phyloP scores from a whole-genome alignment of 2,113 vertebrate species.

The Balaeniceps rex region DNA sequence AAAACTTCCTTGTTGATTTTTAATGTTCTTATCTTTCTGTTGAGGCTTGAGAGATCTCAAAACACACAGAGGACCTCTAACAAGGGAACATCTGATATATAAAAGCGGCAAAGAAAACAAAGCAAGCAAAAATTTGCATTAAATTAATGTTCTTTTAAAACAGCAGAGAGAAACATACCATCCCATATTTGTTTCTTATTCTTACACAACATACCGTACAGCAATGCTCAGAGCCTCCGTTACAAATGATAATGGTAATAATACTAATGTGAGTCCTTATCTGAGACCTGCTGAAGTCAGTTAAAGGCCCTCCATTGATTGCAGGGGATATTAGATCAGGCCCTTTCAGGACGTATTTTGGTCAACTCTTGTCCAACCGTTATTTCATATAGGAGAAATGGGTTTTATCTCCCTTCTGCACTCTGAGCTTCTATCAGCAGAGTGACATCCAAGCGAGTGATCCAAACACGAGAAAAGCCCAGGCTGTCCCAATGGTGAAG shows the following conservation, averaged over 20 bases:
- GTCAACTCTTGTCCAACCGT: conserved; percentile 28
- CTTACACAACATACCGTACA: not conserved
- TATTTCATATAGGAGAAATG: conserved; percentile 48
- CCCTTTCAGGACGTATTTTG: conserved; percentile 31
- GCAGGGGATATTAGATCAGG: conserved; percentile 30
- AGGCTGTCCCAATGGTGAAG: conserved; percentile 32
- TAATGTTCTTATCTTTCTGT: not conserved
- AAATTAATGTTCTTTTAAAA: not conserved
- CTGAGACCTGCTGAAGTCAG: conserved; percentile 48
- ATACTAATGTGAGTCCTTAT: conserved; percentile 31
- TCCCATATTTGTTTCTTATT: not conserved
- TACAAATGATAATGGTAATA: conserved; percentile 4
- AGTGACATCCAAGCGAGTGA: conserved; percentile 13
- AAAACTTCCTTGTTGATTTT: not conserved
- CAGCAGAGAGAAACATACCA: not conserved
- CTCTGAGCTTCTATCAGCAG: conserved; percentile 46
- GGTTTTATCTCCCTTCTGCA: conserved; percentile 52
- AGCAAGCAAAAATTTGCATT: not conserved
- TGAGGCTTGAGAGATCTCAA: not conserved
- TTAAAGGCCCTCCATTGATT: conserved; percentile 47
- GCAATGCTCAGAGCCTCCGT: not conserved
- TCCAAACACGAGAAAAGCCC: conserved; percentile 4
- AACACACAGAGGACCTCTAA: not conserved
- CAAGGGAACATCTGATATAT: not conserved
- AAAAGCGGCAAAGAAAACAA: not conserved